Conservation (phyloP, 2,113 vertebrate species). For the Oncorhynchus gorbuscha region DNA sequence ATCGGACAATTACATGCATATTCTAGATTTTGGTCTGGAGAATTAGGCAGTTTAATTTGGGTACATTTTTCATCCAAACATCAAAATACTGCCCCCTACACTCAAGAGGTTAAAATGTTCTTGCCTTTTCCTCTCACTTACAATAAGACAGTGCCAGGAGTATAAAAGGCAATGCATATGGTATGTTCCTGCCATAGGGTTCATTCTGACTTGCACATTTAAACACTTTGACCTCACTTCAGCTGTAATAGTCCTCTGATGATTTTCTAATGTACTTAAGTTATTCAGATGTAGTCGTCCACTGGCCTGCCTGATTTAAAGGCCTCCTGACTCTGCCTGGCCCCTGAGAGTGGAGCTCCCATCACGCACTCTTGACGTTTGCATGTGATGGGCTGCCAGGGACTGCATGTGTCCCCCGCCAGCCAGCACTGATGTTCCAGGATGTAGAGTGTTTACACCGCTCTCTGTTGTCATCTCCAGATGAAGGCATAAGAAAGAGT, state of each 20-base stretch:
- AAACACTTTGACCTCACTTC: constrained; percentile 54
- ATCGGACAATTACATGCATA: too few species aligned
- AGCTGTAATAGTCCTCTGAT: constrained; percentile 48
- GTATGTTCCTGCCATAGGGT: too few species aligned
- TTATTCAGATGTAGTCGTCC: constrained; percentile 56
- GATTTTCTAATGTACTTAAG: constrained; percentile 55
- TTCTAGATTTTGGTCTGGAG: too few species aligned
- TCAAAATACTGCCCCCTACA: too few species aligned
- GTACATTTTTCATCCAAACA: too few species aligned
- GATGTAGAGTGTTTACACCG: constrained; percentile 40
- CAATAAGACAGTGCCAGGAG: too few species aligned
- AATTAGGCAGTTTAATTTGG: too few species aligned
- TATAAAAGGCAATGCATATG: neutral
- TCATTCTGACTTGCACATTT: constrained; percentile 42
- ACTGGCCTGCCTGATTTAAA: constrained; percentile 35
- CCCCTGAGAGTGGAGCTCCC: constrained; percentile 43
- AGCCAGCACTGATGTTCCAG: constrained; percentile 46
- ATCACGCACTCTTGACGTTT: constrained; percentile 62
- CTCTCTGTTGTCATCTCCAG: constrained; percentile 37
- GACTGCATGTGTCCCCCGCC: neutral
- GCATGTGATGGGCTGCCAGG: constrained; percentile 45
- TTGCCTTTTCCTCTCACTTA: neutral
- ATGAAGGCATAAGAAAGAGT: constrained; percentile 24
- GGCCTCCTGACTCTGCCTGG: constrained; percentile 44
- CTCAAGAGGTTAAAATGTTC: neutral